Evolutionary conservation across 2,113 vertebrate genomes (phyloP).

Genomic region (Procavia capensis): DNA sequence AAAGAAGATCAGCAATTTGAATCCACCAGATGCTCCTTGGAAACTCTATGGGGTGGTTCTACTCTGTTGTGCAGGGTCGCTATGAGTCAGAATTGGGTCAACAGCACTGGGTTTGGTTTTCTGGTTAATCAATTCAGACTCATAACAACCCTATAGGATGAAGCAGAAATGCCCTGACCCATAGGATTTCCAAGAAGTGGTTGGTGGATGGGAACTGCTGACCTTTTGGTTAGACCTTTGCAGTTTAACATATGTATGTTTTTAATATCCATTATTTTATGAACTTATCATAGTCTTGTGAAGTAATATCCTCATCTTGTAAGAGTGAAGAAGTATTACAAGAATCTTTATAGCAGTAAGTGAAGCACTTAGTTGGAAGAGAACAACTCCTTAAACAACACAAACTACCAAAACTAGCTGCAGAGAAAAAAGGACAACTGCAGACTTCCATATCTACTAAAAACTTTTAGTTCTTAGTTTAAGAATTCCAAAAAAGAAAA

Average conservation of each 20-base stretch:
- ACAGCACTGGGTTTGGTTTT: too few species aligned
- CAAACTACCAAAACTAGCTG: not conserved
- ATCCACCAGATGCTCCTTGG: too few species aligned
- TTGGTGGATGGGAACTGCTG: too few species aligned
- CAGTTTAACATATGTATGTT: not conserved
- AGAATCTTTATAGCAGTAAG: not conserved
- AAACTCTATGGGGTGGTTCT: too few species aligned
- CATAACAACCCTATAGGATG: too few species aligned
- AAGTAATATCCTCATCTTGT: not conserved
- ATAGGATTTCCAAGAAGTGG: too few species aligned
- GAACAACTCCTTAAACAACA: not conserved
- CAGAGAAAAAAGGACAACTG: not conserved
- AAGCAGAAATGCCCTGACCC: too few species aligned
- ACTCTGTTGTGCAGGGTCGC: too few species aligned
- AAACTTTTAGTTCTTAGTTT: not conserved
- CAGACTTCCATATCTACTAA: not conserved
- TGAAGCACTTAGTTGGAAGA: not conserved
- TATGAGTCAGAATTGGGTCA: too few species aligned
- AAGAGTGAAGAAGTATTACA: not conserved
- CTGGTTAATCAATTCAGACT: too few species aligned
- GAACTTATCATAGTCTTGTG: not conserved
- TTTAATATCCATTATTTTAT: not conserved
- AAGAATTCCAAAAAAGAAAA: not conserved
- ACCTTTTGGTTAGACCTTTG: not conserved
- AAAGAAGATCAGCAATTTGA: too few species aligned